Percentiles rank a stretch among this genome's conserved stretches.
Conservation (phyloP, 2,113 vertebrate species). For the Macrotus californicus region DNA sequence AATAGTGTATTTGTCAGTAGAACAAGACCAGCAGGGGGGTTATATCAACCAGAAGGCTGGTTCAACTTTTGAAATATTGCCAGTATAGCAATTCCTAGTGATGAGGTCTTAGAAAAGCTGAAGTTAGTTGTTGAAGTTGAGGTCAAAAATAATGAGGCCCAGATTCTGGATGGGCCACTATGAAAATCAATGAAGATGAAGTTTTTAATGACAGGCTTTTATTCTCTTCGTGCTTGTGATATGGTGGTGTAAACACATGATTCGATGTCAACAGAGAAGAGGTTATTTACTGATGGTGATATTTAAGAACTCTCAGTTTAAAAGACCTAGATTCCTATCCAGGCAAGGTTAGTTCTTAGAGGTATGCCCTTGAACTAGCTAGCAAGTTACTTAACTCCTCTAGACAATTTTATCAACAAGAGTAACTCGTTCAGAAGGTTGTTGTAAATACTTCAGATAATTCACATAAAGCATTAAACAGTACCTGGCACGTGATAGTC, state of each 20-base stretch:
- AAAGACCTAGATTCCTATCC: neutral
- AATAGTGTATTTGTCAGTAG: neutral
- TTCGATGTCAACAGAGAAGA: neutral
- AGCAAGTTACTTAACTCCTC: neutral
- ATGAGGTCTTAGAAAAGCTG: neutral
- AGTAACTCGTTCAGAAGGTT: neutral
- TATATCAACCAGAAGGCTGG: neutral
- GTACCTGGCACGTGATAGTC: neutral
- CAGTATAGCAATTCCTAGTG: neutral
- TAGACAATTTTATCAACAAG: neutral
- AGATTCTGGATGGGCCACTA: neutral
- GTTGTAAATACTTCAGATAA: neutral
- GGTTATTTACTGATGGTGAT: neutral
- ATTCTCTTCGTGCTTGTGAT: neutral
- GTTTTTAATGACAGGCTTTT: neutral
- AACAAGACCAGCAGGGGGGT: neutral
- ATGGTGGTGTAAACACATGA: neutral
- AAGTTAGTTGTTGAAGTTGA: neutral
- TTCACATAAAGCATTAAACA: neutral
- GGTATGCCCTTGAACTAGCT: neutral
- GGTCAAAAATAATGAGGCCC: neutral
- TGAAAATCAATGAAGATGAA: neutral
- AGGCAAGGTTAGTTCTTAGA: neutral
- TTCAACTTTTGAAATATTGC: conserved; percentile 1
- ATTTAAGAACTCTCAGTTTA: neutral